Base-by-base conservation (phyloP, 2,888 invertebrate genomes). In the Microdon myrmicae region DNA sequence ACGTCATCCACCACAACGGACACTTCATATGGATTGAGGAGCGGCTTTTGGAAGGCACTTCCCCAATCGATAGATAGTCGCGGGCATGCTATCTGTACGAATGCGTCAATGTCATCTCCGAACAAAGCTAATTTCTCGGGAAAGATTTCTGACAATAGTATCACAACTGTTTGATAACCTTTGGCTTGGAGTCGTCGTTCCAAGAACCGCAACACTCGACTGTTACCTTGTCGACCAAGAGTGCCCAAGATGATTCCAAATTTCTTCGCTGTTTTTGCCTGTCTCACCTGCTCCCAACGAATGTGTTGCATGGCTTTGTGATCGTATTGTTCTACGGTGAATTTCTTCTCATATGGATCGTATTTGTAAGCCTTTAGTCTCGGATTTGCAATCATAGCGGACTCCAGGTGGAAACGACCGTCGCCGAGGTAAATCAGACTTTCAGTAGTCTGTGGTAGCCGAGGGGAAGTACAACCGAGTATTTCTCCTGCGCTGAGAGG, bases 21-120 rank as follows among this genome's bases (percentile, higher is more conserved):
- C 41, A 90, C 86, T 81, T 99, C 99, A 79, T 96, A 99, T 0
- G 99, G 96, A 35, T 94, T 95, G 2, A 99, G 81, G 26, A 99
- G 81, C 1, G 99, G 98, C 70, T 90, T 90, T 1, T 84, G 80
- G 77, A 97, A 98, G 1, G 93, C 90, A 47, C 85, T 85, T 4
- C 99, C 99, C 99, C 99, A 99, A 79, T 99, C 99, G 69, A 99
- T 99, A 2, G 97, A 98, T 16, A 99, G 82, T 68, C 99, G 86
- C 1, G 99, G 99, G 81, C 99, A 99, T 3, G 98, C 98, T 44
- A 98, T 87, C 82, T 91, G 91, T 13, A 91, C 88, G 78, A 89
- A 91, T 2, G 89, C 88, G 79, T 90, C 90, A 38, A 90, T 76
- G 53, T 83, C 82, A 26, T 82, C 79, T 28, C 72, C 70, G 73